These are phyloP conservation scores for Ichneumoninae sp. DNA, from an alignment of 2,888 invertebrate species.

Conservation along the genomic window DNA sequence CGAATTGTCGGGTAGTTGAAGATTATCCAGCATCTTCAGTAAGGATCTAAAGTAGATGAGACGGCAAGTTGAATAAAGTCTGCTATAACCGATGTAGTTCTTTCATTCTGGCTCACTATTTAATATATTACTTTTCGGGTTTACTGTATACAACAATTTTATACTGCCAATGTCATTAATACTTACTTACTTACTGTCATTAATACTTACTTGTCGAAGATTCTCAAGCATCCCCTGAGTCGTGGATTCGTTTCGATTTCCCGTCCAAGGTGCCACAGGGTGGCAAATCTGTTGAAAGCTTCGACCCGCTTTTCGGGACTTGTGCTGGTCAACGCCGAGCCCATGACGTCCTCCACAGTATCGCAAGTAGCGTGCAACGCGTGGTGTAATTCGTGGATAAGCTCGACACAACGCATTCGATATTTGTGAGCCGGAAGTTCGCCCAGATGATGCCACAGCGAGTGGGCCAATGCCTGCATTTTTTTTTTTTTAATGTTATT, in stretches of 20 bases:
- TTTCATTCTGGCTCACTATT: neutral
- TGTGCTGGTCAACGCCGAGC: slow-evolving; percentile 84
- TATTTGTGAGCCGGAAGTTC: slow-evolving; percentile 86
- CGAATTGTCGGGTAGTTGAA: slow-evolving; percentile 86
- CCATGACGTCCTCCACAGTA: slow-evolving; percentile 90
- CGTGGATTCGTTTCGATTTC: slow-evolving; percentile 87
- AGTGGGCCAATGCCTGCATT: slow-evolving; percentile 87
- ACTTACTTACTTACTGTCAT: slow-evolving; percentile 80
- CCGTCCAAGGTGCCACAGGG: slow-evolving; percentile 92
- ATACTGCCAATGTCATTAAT: neutral
- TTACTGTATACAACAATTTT: neutral
- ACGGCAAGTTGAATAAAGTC: neutral
- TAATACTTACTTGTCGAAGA: slow-evolving; percentile 87
- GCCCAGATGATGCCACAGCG: slow-evolving; percentile 90
- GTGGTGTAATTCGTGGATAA: slow-evolving; percentile 92
- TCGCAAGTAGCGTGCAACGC: slow-evolving; percentile 83
- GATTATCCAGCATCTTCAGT: slow-evolving; percentile 90
- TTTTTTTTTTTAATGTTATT: neutral
- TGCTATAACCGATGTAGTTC: neutral
- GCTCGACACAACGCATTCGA: slow-evolving; percentile 87
- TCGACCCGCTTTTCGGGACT: slow-evolving; percentile 85
- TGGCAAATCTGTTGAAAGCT: slow-evolving; percentile 88
- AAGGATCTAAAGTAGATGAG: slow-evolving; percentile 86
- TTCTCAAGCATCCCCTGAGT: slow-evolving; percentile 84
- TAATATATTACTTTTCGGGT: neutral